Conservation (phyloP, 2,113 vertebrate genomes). For the Tragelaphus buxtoni region DNA sequence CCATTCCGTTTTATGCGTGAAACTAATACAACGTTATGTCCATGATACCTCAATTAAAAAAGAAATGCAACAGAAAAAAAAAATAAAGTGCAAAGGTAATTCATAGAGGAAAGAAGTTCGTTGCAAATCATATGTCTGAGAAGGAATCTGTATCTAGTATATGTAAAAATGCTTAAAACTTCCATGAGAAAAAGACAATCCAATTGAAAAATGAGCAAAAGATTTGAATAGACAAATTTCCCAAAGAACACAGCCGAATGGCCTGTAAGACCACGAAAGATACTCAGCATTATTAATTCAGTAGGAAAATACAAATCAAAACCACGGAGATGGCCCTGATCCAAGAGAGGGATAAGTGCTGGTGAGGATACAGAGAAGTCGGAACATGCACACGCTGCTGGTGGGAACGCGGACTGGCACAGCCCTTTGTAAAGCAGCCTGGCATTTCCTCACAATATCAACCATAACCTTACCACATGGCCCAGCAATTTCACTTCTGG, state of each 20-base stretch:
- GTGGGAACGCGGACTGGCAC: fast-evolving
- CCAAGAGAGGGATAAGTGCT: not conserved
- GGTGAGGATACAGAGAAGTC: not conserved
- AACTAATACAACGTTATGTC: not conserved
- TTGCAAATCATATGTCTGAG: not conserved
- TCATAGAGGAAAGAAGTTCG: not conserved
- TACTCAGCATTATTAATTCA: not conserved
- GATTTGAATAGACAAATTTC: not conserved
- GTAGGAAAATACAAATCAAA: not conserved
- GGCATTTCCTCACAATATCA: not conserved
- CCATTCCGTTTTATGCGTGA: not conserved
- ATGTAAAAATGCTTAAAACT: not conserved
- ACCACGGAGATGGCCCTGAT: not conserved
- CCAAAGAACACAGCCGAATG: not conserved
- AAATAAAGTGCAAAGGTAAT: not conserved
- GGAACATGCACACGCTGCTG: fast-evolving
- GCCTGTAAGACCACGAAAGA: not conserved
- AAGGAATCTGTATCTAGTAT: not conserved
- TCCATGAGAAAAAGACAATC: not conserved
- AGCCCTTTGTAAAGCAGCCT: not conserved
- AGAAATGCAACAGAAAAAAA: not conserved
- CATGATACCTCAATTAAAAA: not conserved
- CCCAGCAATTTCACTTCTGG: not conserved
- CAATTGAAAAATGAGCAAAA: not conserved
- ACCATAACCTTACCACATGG: fast-evolving